Evolutionary conservation across 2,888 invertebrate species (phyloP).

Genomic region (Pedicia rivosa): DNA sequence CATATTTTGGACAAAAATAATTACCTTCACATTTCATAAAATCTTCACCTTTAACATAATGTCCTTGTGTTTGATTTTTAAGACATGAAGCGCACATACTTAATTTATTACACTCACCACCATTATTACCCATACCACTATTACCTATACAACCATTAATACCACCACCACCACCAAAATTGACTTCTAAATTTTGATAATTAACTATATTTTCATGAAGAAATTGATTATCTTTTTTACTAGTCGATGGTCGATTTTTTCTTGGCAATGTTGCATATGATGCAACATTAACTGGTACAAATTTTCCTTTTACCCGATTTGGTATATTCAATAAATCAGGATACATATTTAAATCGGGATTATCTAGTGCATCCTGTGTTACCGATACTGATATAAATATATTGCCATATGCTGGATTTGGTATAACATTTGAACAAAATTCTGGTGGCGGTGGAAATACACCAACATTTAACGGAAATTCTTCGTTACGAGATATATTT

Average conservation of each 20-base stretch:
- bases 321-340: slow-evolving; percentile 66
- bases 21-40: slow-evolving; percentile 17
- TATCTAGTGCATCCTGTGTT: slow-evolving; percentile 48
- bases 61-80: slow-evolving; percentile 7
- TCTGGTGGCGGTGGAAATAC: slow-evolving; percentile 40
- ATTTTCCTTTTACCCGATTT: slow-evolving; percentile 33
- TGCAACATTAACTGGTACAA: slow-evolving; percentile 22
- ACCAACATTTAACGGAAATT: slow-evolving; percentile 32
- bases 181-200: slow-evolving; percentile 28
- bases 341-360: slow-evolving; percentile 50
- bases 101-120: background rate
- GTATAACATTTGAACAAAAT: slow-evolving; percentile 34
- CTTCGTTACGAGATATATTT: slow-evolving; percentile 28
- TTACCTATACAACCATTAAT: slow-evolving; percentile 1
- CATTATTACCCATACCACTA: slow-evolving; percentile 1
- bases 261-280: slow-evolving; percentile 35
- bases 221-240: slow-evolving; percentile 19
- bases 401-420: slow-evolving; percentile 36
- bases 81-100: slow-evolving; percentile 8
- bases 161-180: slow-evolving; percentile 13
- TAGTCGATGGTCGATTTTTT: slow-evolving; percentile 26
- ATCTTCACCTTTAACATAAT: slow-evolving; percentile 14
- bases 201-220: slow-evolving; percentile 30
- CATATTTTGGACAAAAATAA: slow-evolving; percentile 47
- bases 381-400: slow-evolving; percentile 73